phyloP scores from a whole-genome alignment of 1,140 invertebrate species.

The Leptopilina clavipes region DNA sequence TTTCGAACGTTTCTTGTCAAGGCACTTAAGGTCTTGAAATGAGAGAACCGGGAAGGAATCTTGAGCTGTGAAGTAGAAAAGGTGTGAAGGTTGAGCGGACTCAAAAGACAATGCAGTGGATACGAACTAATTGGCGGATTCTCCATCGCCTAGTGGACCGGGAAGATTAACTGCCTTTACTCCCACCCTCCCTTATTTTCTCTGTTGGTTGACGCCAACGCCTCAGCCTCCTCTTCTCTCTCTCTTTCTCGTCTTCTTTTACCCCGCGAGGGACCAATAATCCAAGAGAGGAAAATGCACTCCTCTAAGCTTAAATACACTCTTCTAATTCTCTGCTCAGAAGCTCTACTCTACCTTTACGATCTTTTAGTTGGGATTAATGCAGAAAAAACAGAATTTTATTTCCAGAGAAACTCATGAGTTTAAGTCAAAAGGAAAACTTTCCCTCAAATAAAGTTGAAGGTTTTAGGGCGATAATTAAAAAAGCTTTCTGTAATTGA shows the following conservation, averaged over 20 bases:
- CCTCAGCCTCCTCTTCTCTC: slow-evolving; percentile 41
- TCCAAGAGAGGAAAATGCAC: slow-evolving; percentile 47
- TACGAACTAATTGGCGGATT: slow-evolving; percentile 72
- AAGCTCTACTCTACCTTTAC: background rate
- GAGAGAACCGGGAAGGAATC: background rate
- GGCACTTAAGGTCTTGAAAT: background rate
- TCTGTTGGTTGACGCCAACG: background rate
- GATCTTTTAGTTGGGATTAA: slow-evolving; percentile 14
- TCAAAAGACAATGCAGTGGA: slow-evolving; percentile 66
- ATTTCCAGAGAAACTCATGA: background rate
- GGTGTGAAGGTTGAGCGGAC: slow-evolving; percentile 52
- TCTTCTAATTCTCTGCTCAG: slow-evolving; percentile 47
- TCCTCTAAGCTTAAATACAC: slow-evolving; percentile 51
- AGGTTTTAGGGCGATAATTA: background rate
- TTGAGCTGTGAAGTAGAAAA: slow-evolving; percentile 50
- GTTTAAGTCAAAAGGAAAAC: slow-evolving; percentile 5
- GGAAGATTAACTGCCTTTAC: slow-evolving; percentile 67
- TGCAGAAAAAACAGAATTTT: slow-evolving; percentile 16
- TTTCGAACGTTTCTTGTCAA: background rate
- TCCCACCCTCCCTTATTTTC: slow-evolving; percentile 2
- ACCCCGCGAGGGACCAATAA: slow-evolving; percentile 47
- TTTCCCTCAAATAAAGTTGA: background rate
- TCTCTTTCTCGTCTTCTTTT: slow-evolving; percentile 34
- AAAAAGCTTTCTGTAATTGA: slow-evolving; percentile 13
- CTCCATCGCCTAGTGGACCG: slow-evolving; percentile 67